Evolutionary conservation across 2,797 vertebrate genomes (phyloP).

Genomic region (Coregonus ussuriensis): DNA sequence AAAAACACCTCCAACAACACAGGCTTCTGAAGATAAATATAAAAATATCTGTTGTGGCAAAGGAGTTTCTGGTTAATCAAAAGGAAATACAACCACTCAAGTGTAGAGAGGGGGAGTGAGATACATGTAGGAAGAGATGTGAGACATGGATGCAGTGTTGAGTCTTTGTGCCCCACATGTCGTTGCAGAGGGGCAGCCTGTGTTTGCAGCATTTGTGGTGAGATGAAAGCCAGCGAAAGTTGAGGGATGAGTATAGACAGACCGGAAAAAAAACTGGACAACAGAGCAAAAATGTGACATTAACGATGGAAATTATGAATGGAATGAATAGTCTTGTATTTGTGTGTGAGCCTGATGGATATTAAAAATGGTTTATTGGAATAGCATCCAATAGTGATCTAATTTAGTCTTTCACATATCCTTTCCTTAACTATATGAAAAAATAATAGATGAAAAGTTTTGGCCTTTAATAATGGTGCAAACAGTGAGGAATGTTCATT

Average conservation of each 20-base stretch:
- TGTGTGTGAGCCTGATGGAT: constrained; percentile 64
- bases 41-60: constrained; percentile 62
- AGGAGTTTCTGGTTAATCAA: constrained; percentile 69
- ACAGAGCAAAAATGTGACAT: constrained; percentile 48
- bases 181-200: constrained; percentile 29
- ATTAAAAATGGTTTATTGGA: constrained; percentile 65
- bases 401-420: constrained; percentile 76
- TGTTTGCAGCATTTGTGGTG: constrained; percentile 38
- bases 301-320: constrained; percentile 59
- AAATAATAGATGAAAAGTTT: constrained; percentile 62
- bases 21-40: constrained; percentile 62
- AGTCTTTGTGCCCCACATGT: neutral
- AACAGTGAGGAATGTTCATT: constrained; percentile 73
- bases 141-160: constrained; percentile 1
- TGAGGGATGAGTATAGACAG: constrained; percentile 36
- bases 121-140: constrained; percentile 13
- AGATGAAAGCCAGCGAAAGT: constrained; percentile 33
- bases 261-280: constrained; percentile 33
- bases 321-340: constrained; percentile 66
- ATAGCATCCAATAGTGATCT: constrained; percentile 73
- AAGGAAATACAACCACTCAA: constrained; percentile 68
- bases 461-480: constrained; percentile 72
- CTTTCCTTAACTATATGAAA: constrained; percentile 73
- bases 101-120: constrained; percentile 18
- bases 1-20: constrained; percentile 38